Conservation (phyloP, 2,113 vertebrate species). For the Scytalopus superciliaris region DNA sequence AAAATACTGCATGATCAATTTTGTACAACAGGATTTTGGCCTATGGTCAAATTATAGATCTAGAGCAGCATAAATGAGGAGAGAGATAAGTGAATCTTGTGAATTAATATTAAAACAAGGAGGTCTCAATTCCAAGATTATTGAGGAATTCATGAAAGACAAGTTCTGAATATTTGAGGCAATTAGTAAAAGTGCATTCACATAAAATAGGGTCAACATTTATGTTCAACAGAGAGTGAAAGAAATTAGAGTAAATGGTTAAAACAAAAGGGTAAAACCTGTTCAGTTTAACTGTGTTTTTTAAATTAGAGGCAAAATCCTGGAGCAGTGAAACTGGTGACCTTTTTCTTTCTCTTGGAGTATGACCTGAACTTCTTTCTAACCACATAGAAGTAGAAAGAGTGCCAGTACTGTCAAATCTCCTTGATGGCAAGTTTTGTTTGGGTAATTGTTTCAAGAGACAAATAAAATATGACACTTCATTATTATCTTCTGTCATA, state of each 20-base stretch:
- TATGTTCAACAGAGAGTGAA: neutral
- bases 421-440: neutral
- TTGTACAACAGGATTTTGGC: neutral
- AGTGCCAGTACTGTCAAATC: neutral
- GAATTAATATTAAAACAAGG: neutral
- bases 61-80: neutral
- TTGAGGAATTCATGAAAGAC: neutral
- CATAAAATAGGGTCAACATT: neutral
- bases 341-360: neutral
- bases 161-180: neutral
- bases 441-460: neutral
- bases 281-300: neutral
- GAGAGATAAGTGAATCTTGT: neutral
- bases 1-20: neutral
- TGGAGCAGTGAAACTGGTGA: neutral
- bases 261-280: neutral
- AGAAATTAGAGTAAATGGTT: neutral
- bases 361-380: neutral
- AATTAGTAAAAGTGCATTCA: neutral
- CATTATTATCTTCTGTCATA: neutral
- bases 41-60: neutral
- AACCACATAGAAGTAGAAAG: neutral
- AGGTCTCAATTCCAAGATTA: neutral
- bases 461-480: neutral
- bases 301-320: neutral